Evolutionary conservation across 2,797 vertebrate genomes (phyloP).

Genomic region (Echeneis naucrates): DNA sequence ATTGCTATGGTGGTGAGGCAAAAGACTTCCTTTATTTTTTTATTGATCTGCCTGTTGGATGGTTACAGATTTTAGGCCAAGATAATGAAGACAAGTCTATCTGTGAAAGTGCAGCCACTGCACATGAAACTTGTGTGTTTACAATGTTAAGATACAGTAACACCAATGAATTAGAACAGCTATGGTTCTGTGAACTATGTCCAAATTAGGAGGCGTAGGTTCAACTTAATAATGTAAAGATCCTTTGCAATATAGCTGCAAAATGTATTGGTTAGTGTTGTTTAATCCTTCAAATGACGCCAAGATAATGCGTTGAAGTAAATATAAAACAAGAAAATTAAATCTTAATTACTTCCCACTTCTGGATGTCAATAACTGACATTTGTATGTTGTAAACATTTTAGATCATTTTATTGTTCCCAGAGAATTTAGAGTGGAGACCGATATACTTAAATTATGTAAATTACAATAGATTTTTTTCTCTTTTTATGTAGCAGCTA

Average conservation of each 20-base stretch:
- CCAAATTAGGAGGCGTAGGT: neutral
- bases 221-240: neutral
- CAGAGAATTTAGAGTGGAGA: neutral
- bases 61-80: constrained; percentile 34
- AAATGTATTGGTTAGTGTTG: neutral
- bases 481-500: constrained; percentile 14
- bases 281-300: neutral
- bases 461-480: neutral
- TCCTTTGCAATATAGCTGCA: neutral
- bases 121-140: neutral
- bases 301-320: neutral
- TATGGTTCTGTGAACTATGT: neutral
- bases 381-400: neutral
- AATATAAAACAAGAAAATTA: neutral
- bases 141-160: constrained; percentile 1
- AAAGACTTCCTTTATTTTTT: constrained; percentile 26
- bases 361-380: neutral
- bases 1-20: constrained; percentile 17
- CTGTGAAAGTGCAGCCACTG: neutral
- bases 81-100: constrained; percentile 25
- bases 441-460: neutral
- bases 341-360: neutral
- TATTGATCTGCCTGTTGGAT: constrained; percentile 45
- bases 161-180: constrained; percentile 10
- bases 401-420: neutral